Percentiles rank a stretch among this genome's conserved stretches.
phyloP scores from a whole-genome alignment of 64 coral and sea anemone species.

The Stichodactyla helianthus region DNA sequence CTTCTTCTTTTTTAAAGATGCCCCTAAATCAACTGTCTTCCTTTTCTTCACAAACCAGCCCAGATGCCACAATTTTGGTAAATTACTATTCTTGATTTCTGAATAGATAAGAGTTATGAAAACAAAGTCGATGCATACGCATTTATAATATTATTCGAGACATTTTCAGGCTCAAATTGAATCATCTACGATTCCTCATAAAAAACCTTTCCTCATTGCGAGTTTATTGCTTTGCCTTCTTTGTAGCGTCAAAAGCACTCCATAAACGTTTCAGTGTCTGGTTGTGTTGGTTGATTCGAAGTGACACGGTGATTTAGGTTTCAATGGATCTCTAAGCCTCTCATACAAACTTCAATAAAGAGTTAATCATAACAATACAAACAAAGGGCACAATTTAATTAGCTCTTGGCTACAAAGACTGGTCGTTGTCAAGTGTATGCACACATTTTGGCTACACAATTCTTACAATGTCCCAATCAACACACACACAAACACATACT shows the following conservation, averaged over 20 bases:
- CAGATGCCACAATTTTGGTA: too few relatives aligned
- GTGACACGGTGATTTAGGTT: constrained; percentile 13
- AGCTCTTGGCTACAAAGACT: background rate
- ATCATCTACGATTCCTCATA: too few relatives aligned
- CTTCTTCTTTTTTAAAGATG: too few relatives aligned
- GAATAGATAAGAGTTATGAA: background rate
- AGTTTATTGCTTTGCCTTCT: background rate
- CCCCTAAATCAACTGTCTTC: too few relatives aligned
- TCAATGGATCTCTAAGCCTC: constrained; percentile 4
- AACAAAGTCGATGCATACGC: background rate
- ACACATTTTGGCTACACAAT: background rate
- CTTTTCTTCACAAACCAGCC: too few relatives aligned
- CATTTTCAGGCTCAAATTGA: background rate
- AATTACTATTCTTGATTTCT: background rate
- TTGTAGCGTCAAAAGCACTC: background rate
- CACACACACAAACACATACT: too few relatives aligned
- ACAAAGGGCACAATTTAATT: constrained; percentile 17
- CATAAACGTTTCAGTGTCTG: background rate
- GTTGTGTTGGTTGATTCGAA: background rate
- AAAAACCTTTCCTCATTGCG: background rate
- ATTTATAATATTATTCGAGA: background rate
- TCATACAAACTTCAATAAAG: constrained; percentile 12
- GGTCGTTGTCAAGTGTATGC: background rate
- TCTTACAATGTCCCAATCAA: background rate
- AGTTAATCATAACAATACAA: constrained; percentile 6